Base-by-base conservation (phyloP, 2,113 vertebrate genomes). In the Ginglymostoma cirratum region DNA sequence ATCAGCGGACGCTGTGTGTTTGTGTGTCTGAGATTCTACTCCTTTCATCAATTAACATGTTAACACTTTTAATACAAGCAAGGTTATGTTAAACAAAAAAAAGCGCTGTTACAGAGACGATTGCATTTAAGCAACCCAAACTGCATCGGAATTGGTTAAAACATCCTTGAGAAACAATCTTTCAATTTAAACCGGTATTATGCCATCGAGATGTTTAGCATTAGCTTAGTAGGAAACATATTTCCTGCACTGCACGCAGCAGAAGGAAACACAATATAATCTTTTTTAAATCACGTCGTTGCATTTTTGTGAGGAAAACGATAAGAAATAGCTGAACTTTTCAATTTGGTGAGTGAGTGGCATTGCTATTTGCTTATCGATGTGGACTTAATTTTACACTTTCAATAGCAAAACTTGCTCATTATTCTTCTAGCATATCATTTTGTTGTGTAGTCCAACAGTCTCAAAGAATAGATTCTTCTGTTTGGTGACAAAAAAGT, bases 321-420 rank as follows among this genome's bases (percentile, higher is more conserved):
- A 65, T 92, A 65, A 65, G 55, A 65, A 92, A 65, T 92, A n/a
- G 87, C 30, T 65, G 87, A 65, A 65, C 52, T 92, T 94, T 45
- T 70, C 92, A 70, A 42, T 67, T n/a, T 42, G 92, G 65, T 42
- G n/a, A 94, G 38, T 94, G 65, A 69, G 92, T 94, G 65, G 2
- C 38, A 45, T 93, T n/a, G 61, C 61, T 93, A 38, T 94, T 94
- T 69, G 66, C 66, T 94, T 70, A 93, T 93, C 61, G 61, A 93
- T 38, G n/a, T 15, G 66, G 66, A 69, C 17, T 45, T 94, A 69
- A 45, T 24, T 94, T 94, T 45, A 27, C 92, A 69, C n/a, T 69
- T 94, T 94, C 66, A 69, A 45, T 55, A 19, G 65, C 21, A 42
- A 27, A 90, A 34, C 27, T 94, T 19, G 19, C 65, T 38, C n/a